A percentile compares a stretch with the other conserved stretches of the same genome.
phyloP scores from a whole-genome alignment of 2,113 vertebrate species.

The Pseudolaguvia tuberculata region DNA sequence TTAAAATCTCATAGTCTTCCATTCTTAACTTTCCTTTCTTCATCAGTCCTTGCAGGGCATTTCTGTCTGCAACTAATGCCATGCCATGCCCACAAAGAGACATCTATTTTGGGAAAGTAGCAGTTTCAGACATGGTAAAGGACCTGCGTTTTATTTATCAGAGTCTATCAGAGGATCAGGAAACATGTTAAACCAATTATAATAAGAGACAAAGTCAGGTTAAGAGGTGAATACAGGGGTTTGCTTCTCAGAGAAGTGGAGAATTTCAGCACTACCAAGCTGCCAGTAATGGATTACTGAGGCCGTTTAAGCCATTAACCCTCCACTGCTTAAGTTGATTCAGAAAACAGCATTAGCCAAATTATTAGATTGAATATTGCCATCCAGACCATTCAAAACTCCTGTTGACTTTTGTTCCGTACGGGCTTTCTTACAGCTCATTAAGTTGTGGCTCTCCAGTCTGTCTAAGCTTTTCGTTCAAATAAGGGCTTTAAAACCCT shows the following conservation, averaged over 20 bases:
- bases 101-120: constrained; percentile 47
- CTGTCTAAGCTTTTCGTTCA: constrained; percentile 16
- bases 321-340: neutral
- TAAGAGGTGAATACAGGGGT: neutral
- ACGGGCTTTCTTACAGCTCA: neutral
- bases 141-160: constrained; percentile 41
- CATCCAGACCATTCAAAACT: neutral
- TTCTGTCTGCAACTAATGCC: constrained; percentile 50
- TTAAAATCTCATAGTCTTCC: constrained; percentile 56
- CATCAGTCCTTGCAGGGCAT: constrained; percentile 46
- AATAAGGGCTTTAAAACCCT: constrained; percentile 32
- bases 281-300: neutral
- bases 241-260: neutral
- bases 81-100: constrained; percentile 46
- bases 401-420: constrained; percentile 4
- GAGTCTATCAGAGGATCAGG: no score
- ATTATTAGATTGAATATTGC: neutral
- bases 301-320: neutral
- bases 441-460: constrained; percentile 6
- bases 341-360: neutral
- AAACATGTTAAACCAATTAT: constrained; percentile 44
- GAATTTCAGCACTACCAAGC: neutral
- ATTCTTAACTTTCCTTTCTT: constrained; percentile 38
- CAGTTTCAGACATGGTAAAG: constrained; percentile 47
- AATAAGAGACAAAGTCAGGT: constrained; percentile 35